Evolutionary conservation across 2,888 invertebrate species (phyloP), one percentile per base, ranked within the genome.

Genomic region (Ophioninae sp.): DNA sequence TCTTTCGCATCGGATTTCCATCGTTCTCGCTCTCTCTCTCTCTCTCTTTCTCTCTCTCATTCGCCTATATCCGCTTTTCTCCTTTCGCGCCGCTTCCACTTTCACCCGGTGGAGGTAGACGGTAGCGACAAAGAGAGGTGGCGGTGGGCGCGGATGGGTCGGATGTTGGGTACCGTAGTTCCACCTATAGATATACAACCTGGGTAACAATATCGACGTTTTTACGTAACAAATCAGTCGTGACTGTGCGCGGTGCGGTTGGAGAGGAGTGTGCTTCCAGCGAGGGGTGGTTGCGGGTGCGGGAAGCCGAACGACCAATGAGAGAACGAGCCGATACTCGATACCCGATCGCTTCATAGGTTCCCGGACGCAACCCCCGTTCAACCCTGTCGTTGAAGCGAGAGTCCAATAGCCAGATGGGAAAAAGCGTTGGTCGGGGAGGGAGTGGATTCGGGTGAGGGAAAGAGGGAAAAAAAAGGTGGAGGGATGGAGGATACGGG

Each of bases 181-280:
- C 10, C 57, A 23, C 62, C 72, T 82, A 84, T 73, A 84, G 84
- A 59, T 82, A 84, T 84, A 84, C 82, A 6, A 57, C 90, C 91
- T 91, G 91, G 90, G 90, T 62, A 76, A 74, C 50, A 90, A 91
- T 93, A 93, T 93, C 92, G 93, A 93, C 93, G 93, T 93, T 93
- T 93, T 92, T 93, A 92, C 92, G 92, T 92, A 92, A 92, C 92
- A 92, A 92, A 93, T 93, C 93, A 92, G 92, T 93, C 92, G 93
- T 91, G 91, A 92, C 92, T 91, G 89, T 89, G 90, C 90, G 89
- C 89, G 86, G 85, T 62, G 72, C 50, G 59, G 72, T 44, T 56
- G 79, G 68, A 68, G 79, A n/a, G 79, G 73, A 79, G 79, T 61
- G 79, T 68, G 72, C 68, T 69, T 44, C 37, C 30, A 64, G 8